Conservation (phyloP, 2,113 vertebrate genomes). For the Clarias magur region DNA sequence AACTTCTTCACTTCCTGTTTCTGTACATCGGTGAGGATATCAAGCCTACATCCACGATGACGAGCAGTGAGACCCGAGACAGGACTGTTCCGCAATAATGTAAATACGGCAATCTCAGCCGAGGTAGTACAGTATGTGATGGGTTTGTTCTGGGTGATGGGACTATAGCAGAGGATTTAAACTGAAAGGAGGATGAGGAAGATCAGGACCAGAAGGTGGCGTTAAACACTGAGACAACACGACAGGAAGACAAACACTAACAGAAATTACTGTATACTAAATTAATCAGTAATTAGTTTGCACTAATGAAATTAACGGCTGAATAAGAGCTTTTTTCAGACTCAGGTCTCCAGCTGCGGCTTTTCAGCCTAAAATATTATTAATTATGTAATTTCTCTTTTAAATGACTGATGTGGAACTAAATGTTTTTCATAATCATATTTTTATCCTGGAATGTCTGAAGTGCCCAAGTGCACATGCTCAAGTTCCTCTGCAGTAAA, state of each 20-base stretch:
- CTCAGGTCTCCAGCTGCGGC: background rate
- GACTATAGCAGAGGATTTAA: too few relatives aligned
- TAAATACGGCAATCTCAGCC: background rate
- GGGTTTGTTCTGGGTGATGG: too few relatives aligned
- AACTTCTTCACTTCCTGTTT: background rate
- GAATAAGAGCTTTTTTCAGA: background rate
- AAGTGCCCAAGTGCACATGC: background rate
- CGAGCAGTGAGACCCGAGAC: background rate
- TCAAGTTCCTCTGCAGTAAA: background rate
- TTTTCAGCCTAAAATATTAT: background rate
- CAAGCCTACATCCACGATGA: background rate
- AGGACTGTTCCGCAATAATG: background rate
- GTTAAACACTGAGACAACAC: too few relatives aligned
- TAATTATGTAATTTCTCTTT: background rate
- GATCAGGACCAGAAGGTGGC: too few relatives aligned
- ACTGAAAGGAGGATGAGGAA: too few relatives aligned
- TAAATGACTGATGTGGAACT: background rate
- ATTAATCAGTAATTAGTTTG: background rate
- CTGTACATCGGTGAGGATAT: background rate
- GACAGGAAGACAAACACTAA: background rate
- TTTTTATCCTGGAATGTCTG: background rate
- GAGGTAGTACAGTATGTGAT: too few relatives aligned
- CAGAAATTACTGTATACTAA: background rate
- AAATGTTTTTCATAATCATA: too few relatives aligned
- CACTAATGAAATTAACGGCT: background rate